Conservation (phyloP, 1,140 invertebrate species). For the Aphaenogaster ashmeadi region DNA sequence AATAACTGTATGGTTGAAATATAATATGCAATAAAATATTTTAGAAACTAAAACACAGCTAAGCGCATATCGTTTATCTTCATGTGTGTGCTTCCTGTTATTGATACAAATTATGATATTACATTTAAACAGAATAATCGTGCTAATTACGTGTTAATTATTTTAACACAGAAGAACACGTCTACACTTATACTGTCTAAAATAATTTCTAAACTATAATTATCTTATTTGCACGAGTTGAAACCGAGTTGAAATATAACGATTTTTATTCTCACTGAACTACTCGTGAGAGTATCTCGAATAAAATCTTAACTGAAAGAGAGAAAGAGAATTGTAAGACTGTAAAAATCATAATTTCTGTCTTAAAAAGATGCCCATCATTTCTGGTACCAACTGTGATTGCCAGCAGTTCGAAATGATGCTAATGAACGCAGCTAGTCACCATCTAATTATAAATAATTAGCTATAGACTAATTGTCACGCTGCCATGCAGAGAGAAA, state of each 20-base stretch:
- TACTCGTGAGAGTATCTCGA: background rate
- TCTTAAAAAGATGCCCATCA: background rate
- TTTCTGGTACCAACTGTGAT: background rate
- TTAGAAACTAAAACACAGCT: background rate
- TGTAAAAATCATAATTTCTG: conserved; percentile 10
- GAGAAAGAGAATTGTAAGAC: background rate
- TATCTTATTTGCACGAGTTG: background rate
- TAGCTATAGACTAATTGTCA: conserved; percentile 79
- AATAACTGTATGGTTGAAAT: background rate
- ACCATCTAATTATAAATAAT: conserved; percentile 81
- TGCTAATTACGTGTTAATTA: background rate
- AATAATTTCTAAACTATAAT: conserved; percentile 16
- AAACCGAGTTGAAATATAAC: background rate
- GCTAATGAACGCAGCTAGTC: conserved; percentile 52
- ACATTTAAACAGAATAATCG: background rate
- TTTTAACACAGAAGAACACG: background rate
- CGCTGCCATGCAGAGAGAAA: conserved; percentile 9
- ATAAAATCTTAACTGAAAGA: background rate
- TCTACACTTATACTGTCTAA: background rate
- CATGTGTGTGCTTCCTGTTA: background rate
- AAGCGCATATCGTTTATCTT: background rate
- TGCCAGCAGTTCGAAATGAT: background rate
- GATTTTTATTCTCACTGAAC: background rate
- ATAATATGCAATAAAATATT: background rate
- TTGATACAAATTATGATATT: background rate